These are phyloP conservation scores for Meda fulgida DNA, from an alignment of 2,797 vertebrate species.

Conservation along the genomic window DNA sequence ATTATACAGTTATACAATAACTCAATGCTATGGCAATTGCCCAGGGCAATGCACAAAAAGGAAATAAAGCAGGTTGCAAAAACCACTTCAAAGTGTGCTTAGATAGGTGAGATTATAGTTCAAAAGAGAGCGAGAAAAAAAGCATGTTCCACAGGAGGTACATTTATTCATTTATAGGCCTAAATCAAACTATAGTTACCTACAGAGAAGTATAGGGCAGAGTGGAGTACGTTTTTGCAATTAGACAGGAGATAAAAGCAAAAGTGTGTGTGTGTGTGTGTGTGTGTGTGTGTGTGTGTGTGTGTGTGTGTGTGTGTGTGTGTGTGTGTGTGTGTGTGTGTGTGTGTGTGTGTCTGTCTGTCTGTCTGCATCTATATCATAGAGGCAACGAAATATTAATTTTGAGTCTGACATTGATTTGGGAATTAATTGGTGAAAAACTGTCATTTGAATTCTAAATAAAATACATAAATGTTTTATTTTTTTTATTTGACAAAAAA, in stretches of 20 bases:
- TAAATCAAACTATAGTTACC: background rate
- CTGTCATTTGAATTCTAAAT: background rate
- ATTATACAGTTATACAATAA: background rate
- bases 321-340: too few species aligned
- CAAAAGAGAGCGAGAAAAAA: too few species aligned
- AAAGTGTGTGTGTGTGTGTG: background rate
- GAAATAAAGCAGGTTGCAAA: slow-evolving; percentile 22
- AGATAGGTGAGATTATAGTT: background rate
- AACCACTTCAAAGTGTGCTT: slow-evolving; percentile 15
- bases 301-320: too few species aligned
- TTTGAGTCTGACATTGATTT: background rate
- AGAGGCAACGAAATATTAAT: background rate
- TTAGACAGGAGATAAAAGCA: background rate
- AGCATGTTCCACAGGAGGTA: background rate
- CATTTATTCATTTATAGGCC: background rate
- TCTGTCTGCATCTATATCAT: background rate
- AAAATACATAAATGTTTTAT: background rate
- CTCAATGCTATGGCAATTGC: background rate
- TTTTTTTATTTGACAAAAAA: background rate
- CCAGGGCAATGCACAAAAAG: slow-evolving; percentile 1
- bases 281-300: too few species aligned
- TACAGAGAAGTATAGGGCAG: background rate
- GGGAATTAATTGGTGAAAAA: background rate
- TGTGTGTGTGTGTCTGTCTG: too few species aligned
- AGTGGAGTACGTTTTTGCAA: background rate